Base-by-base conservation (phyloP, 2,888 invertebrate genomes). In the Epiblema foenella region DNA sequence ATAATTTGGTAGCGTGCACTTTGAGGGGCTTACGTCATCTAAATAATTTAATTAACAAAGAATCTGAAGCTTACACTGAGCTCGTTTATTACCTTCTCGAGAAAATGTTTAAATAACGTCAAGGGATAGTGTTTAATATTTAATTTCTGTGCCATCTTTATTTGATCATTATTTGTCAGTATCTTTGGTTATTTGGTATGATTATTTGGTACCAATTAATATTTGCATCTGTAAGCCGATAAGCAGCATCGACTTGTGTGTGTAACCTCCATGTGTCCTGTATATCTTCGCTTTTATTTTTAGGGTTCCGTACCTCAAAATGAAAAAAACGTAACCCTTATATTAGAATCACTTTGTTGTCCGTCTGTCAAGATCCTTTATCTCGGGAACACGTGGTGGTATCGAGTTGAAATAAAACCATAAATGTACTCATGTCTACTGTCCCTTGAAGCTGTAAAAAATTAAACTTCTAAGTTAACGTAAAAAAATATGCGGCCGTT, bases 21-120 rank as follows among this genome's bases (percentile, higher is more conserved):
- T 85, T 85, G 80, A 83, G 80, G 75, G 81, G 81, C 81, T 85
- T 78, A 83, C 84, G 81, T 83, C 80, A 84, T 85, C 87, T 85
- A 82, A 85, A 85, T 88, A 85, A 88, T 87, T 88, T 81, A 86
- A 87, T 85, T 86, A 86, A 85, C 85, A 87, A 85, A 85, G 84
- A 84, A 83, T 83, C 79, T 76, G 69, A 79, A 79, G 82, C 81
- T 83, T 76, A 80, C 75, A 72, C 74, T 76, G 75, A 77, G 76
- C 79, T 79, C 82, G 79, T 85, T 84, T 81, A 84, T 85, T 84
- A 84, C 83, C 83, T 81, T 59, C 39, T 24, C 33, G 52, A 42
- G 70, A 63, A 58, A 63, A 72, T 72, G 24, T 24, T 66, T 77
- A 77, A 81, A 76, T 76, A 78, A 78, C 74, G 65, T 39, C 46